phyloP scores from a whole-genome alignment of 2,888 invertebrate species.

The Andrena flavipes region DNA sequence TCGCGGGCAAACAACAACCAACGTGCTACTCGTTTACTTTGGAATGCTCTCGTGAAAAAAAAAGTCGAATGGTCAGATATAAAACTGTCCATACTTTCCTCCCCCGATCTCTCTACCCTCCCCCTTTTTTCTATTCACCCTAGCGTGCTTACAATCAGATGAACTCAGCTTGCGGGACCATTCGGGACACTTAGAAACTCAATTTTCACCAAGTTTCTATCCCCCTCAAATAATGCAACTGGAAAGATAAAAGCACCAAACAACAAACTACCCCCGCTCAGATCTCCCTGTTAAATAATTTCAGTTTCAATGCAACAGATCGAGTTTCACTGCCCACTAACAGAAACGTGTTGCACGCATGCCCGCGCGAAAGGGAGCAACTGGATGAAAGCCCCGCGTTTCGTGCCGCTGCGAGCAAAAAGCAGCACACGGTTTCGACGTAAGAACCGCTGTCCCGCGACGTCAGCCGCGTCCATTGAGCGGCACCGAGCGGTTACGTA shows the following conservation, averaged over 20 bases:
- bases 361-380: not conserved
- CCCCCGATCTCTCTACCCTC: no score
- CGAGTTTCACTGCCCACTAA: no score
- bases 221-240: not conserved
- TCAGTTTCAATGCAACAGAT: not conserved
- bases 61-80: not conserved
- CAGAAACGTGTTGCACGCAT: not conserved
- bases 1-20: not conserved
- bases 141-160: no score
- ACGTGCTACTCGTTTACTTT: not conserved
- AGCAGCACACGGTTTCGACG: conserved; percentile 28
- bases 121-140: no score
- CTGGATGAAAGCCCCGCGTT: not conserved
- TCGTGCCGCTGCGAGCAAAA: not conserved
- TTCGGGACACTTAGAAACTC: no score
- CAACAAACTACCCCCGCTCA: not conserved
- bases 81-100: no score
- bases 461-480: conserved; percentile 61
- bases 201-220: not conserved
- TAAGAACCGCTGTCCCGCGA: conserved; percentile 57
- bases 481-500: conserved; percentile 59
- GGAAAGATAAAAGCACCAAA: not conserved
- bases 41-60: no score
- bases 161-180: no score
- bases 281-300: not conserved